These are phyloP conservation scores for Chrysotoxum bicinctum DNA, from an alignment of 2,888 invertebrate genomes.

Conservation along the genomic window DNA sequence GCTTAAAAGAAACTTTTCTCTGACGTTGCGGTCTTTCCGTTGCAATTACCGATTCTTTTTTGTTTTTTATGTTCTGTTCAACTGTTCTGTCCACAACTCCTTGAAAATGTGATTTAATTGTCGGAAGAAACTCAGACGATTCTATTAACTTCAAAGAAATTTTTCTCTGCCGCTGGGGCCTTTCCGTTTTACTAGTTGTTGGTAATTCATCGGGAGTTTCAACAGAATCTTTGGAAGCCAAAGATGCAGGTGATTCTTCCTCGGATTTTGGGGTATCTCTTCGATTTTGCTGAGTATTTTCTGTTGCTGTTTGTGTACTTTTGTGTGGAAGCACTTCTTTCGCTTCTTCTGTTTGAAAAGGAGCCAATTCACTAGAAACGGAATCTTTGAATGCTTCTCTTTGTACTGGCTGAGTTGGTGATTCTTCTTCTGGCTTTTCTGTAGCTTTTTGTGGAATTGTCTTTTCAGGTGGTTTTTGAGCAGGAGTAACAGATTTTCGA, in stretches of 20 bases:
- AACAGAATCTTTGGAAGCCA: too few species aligned
- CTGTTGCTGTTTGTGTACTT: background rate
- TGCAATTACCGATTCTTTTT: background rate
- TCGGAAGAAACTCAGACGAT: slow-evolving; percentile 1
- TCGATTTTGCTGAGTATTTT: background rate
- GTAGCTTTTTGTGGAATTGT: background rate
- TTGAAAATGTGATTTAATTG: too few species aligned
- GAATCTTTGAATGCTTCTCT: background rate
- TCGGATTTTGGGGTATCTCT: background rate
- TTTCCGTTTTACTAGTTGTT: background rate
- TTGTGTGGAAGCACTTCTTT: background rate
- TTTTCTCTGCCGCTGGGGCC: slow-evolving; percentile 5
- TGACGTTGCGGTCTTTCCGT: background rate
- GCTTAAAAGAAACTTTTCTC: slow-evolving; percentile 5
- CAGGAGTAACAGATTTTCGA: slow-evolving; percentile 11
- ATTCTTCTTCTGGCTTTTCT: background rate
- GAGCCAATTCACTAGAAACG: background rate
- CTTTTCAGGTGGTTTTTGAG: background rate
- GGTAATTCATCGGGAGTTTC: background rate
- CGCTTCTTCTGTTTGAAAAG: background rate
- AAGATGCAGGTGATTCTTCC: background rate
- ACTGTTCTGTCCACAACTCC: background rate
- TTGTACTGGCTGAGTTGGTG: slow-evolving; percentile 31
- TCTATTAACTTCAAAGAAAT: background rate
- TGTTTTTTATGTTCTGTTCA: background rate